Base-by-base conservation (phyloP, 2,113 vertebrate genomes). In the Apistogramma diplotaenia region DNA sequence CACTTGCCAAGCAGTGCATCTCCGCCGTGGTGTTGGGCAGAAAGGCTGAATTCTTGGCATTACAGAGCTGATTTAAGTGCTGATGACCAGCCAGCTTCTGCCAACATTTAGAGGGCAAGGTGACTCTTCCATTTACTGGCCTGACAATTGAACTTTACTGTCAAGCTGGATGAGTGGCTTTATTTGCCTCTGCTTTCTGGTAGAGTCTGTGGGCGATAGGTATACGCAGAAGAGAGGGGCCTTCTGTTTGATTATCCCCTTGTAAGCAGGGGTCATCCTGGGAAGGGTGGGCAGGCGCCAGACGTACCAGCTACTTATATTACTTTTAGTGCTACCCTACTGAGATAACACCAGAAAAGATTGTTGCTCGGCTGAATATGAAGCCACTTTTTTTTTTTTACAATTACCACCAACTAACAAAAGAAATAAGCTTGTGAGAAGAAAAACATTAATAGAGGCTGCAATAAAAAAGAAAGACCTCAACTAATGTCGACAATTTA, bases 101-200 rank as follows among this genome's bases (percentile, higher is more conserved):
- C 91, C 91, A 93, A 88, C 67, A 83, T 93, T 90, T 89, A 55
- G 81, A 94, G 90, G 91, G 83, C 90, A 85, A 93, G 83, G 88
- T 90, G 93, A 94, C 90, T 92, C 90, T 83, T 83, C 57, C 70
- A 74, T 84, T 92, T 86, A 87, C 73, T 62, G 67, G 83, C 65
- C 81, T 55, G 65, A 78, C 21, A 71, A 80, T 87, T 72, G 83
- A 88, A 91, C 58, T 27, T 60, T 76, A 21, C 70, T 80, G 90
- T 85, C 87, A 89, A 89, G 78, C 74, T 87, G 86, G 82, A 88
- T 58, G 57, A 33, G 46, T 78, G 59, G 89, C 23, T 67, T 90
- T 70, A 86, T 84, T 74, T 65, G 19, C 57, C 10, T 53, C 53
- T 73, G 74, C 57, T 85, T 86, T 60, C 57, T 40, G 46, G 16